Base-by-base conservation (phyloP, 1,140 invertebrate genomes). In the Laupala kohalensis region DNA sequence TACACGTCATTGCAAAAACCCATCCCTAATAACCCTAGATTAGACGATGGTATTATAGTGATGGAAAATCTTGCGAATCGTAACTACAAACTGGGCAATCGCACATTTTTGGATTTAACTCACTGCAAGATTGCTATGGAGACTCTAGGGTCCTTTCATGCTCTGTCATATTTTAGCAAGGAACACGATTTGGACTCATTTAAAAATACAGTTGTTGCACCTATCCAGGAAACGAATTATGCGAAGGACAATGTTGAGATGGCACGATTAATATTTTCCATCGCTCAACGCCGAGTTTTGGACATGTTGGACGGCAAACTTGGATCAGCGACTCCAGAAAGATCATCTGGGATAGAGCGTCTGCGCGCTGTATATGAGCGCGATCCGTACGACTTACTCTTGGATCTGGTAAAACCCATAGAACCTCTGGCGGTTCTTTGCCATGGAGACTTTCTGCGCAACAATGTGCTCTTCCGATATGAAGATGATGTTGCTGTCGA, bases 361-460 rank as follows among this genome's bases (percentile, higher is more conserved):
- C 37, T 53, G 9, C 37, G 37, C 4, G 37, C 9, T 13, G 4
- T 53, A 53, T 9, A 9, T 13, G 1, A 9, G 19, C 37, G 4
- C 1, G 19, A 53, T 2, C 37, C 37, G 9, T 53, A 13, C 37
- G 37, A 53, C 37, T 23, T 69, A 6, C 5, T 69, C 9, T 12
- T 13, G 12, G 2, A 2, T 3, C 3, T 69, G 9, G 27, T 28
- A 12, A 37, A 19, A 72, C 53, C 67, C 1, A 23, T 25, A 4
- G 67, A 69, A 37, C 29, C 67, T 12, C 78, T 79, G 72, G 77
- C 79, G 6, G 81, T 84, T 9, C 62, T 84, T 19, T 82, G 79
- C 27, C 85, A 86, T 74, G 85, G 85, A n/a, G 85, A 86, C 74
- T 84, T 81, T 73, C 84, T 83, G 81, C 81, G 80, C 65, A 86